Evolutionary conservation across 1,140 invertebrate genomes (phyloP), one percentile per base, ranked within the genome.

Genomic region (Diachasmimorpha longicaudata): DNA sequence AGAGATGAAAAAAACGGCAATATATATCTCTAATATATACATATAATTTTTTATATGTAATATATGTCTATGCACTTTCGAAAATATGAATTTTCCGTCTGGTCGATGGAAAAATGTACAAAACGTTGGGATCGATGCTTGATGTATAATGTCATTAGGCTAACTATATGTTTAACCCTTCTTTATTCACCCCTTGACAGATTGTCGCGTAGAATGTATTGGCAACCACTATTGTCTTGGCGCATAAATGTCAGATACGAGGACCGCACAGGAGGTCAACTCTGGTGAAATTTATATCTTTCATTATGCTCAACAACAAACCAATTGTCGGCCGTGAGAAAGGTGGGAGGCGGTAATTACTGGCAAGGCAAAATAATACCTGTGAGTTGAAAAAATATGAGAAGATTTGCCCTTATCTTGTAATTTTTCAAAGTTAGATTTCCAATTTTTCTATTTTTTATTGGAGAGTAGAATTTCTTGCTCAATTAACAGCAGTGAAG

Each of bases 221-320:
- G 58, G 11, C 19, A 25, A 11, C 23, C 21, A 25, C 58, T 13
- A 63, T 63, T 63, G 58, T 63, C 58, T 63, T 63, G 19, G 21
- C 3, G 58, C 14, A 25, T 31, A 25, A 25, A 14, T 23, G 23
- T 63, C 58, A 23, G 23, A 63, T 63, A 63, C 31, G 19, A 6
- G 21, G 58, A 21, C 58, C 58, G 19, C 71, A 74, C 78, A 79
- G 46, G 66, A 71, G 44, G 58, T 74, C 66, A 16, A 70, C 48
- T 52, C 48, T 19, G 9, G 48, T n/a, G 5, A 76, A 80, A 79
- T 81, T 85, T 85, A 85, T 86, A 80, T 81, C 82, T 82, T 86
- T 85, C 85, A 84, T 86, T 86, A 85, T 37, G 77, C 72, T 78
- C 84, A 85, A 86, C 84, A 85, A 86, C 85, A 83, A 82, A 85